Evolutionary conservation across 2,888 invertebrate species (phyloP).

Genomic region (Pristionchus maxplancki): DNA sequence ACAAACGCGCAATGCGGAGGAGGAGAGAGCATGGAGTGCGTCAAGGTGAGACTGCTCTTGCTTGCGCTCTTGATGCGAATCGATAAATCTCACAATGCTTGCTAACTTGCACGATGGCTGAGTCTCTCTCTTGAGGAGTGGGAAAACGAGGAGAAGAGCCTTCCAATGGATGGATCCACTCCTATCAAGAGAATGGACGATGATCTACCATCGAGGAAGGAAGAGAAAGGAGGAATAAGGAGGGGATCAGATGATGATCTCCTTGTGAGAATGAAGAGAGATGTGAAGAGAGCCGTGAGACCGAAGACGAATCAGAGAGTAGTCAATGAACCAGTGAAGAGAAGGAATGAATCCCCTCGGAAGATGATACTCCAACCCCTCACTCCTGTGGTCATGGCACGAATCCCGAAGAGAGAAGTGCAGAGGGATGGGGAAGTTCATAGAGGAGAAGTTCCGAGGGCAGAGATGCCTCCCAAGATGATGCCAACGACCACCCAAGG

Average conservation of each 20-base stretch:
- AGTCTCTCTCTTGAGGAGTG: conserved; percentile 8
- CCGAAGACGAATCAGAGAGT: not conserved
- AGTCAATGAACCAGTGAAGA: not conserved
- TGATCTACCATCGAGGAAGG: not conserved
- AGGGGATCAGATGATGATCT: conserved; percentile 6
- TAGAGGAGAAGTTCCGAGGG: not conserved
- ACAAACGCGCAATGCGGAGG: conserved; percentile 76
- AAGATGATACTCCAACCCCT: not conserved
- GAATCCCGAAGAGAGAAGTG: conserved; percentile 14
- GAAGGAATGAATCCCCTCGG: not conserved
- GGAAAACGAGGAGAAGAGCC: conserved; percentile 8
- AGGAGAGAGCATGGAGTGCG: conserved; percentile 76
- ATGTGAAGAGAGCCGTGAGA: not conserved
- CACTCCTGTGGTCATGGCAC: not conserved
- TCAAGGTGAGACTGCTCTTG: conserved; percentile 55
- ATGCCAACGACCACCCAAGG: not conserved
- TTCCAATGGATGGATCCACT: not conserved
- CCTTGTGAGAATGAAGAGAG: conserved; percentile 6
- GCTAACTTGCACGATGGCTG: conserved; percentile 21
- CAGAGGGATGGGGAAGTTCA: not conserved
- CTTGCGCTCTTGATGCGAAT: not conserved
- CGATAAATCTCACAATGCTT: not conserved
- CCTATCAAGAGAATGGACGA: not conserved
- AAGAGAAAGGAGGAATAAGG: not conserved
- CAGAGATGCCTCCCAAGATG: not conserved